Base-by-base conservation (phyloP, 2,888 invertebrate genomes). In the Andrena bicolor region DNA sequence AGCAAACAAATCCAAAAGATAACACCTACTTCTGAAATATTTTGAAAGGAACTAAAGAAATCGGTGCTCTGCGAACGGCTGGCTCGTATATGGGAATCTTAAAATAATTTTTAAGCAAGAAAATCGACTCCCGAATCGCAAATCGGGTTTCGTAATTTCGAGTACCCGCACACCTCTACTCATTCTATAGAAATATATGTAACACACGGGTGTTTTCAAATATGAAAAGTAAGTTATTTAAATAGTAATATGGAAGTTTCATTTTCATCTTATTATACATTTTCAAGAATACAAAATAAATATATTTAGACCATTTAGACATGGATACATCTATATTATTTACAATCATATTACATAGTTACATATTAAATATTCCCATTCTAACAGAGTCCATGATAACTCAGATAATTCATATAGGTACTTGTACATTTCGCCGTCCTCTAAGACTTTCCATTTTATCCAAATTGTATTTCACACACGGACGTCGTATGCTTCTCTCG, bases 301-400 rank as follows among this genome's bases (percentile, higher is more conserved):
- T 72, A 72, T 30, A 66, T 58, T 80, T 70, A 35, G 41, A 41
- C 53, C 64, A 28, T 66, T 23, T 49, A 35, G 7, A 53, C 16
- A 16, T 69, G 32, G 71, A 60, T 30, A 74, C 7, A 63, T 61
- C 26, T 64, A 49, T 53, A 41, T 64, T 61, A 66, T 65, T 5
- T 41, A 60, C 58, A 69, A 41, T 64, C 26, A 23, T 35, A 63
- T 70, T 58, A 53, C 28, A 51, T 60, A 41, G 28, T 56, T 41
- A 32, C 1, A 2, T n/a, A 30, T 23, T 23, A 41, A 41, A 16
- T 41, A 41, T 23, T 48, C 20, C 32, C 26, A 26, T 32, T 2
- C 60, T 49, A n/a, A 49, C 4, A n/a, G 10, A 76, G 20, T 23
- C 0, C 35, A 4, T 1, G 5, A 20, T 1, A 23, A 30, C 0